Percentiles rank a stretch among this genome's conserved stretches.
Conservation (phyloP, 2,888 invertebrate species). For the Cryptus viduatorius region DNA sequence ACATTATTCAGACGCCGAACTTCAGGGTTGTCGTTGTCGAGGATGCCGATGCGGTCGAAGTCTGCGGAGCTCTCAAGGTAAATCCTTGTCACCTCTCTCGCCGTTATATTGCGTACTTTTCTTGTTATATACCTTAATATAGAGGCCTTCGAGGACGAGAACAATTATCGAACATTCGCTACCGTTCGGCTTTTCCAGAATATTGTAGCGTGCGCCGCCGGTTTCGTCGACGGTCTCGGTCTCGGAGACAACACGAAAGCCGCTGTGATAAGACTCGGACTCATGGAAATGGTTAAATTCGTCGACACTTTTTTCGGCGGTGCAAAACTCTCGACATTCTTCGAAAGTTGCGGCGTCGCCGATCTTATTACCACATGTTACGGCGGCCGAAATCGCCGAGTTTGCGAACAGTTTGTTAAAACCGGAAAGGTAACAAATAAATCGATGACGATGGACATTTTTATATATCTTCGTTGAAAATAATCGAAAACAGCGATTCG, state of each 20-base stretch:
- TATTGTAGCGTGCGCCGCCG: slow-evolving; percentile 90
- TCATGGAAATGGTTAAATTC: slow-evolving; percentile 90
- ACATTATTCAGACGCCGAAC: slow-evolving; percentile 88
- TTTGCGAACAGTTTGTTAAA: slow-evolving; percentile 88
- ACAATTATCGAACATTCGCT: slow-evolving; percentile 26
- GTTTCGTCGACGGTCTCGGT: slow-evolving; percentile 89
- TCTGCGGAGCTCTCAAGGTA: slow-evolving; percentile 89
- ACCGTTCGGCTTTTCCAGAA: slow-evolving; percentile 85
- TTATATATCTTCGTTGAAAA: not conserved
- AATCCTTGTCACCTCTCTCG: not conserved
- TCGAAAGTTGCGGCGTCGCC: slow-evolving; percentile 91
- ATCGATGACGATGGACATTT: not conserved
- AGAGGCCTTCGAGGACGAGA: too few relatives aligned
- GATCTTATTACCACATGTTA: slow-evolving; percentile 90
- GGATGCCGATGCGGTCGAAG: slow-evolving; percentile 89
- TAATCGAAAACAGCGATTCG: not conserved
- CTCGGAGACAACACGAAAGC: slow-evolving; percentile 90
- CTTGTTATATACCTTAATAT: slow-evolving; percentile 1
- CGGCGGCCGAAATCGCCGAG: slow-evolving; percentile 88
- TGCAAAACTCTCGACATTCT: slow-evolving; percentile 87
- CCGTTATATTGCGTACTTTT: not conserved
- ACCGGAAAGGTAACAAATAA: slow-evolving; percentile 85
- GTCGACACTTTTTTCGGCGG: slow-evolving; percentile 87
- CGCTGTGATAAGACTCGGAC: slow-evolving; percentile 89
- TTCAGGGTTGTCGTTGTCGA: slow-evolving; percentile 89